These are phyloP conservation scores for Cryptocephalus primarius DNA, from an alignment of 2,888 invertebrate species.

Conservation along the genomic window DNA sequence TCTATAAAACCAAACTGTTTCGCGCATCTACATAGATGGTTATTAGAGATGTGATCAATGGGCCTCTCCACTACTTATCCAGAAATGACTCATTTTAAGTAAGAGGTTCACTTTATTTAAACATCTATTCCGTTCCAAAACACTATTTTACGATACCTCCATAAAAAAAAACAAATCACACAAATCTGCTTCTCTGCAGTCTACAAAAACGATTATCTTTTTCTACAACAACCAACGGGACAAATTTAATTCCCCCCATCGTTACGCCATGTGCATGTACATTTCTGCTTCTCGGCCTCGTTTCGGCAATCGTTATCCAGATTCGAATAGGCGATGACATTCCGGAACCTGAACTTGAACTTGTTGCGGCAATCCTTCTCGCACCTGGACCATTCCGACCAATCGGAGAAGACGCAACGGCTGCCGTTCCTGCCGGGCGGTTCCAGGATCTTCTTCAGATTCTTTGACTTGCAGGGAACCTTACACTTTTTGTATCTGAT, in stretches of 20 bases:
- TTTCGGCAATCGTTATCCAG: constrained; percentile 27
- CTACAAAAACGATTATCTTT: neutral
- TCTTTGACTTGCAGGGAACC: constrained; percentile 15
- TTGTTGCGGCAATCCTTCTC: constrained; percentile 49
- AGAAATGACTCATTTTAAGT: too few species aligned
- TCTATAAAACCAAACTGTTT: too few species aligned
- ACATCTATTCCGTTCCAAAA: too few species aligned
- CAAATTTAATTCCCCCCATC: too few species aligned
- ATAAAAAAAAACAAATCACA: too few species aligned
- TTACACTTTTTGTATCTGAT: constrained; percentile 32
- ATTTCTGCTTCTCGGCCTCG: constrained; percentile 26
- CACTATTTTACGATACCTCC: too few species aligned
- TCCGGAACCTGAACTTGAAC: constrained; percentile 43
- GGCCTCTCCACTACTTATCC: too few species aligned
- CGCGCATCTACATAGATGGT: too few species aligned
- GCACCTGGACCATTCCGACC: constrained; percentile 52
- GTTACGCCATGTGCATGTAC: too few species aligned
- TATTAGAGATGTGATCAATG: too few species aligned
- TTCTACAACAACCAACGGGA: neutral
- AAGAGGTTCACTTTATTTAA: too few species aligned
- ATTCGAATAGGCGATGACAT: constrained; percentile 30
- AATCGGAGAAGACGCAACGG: constrained; percentile 36
- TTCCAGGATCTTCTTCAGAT: neutral
- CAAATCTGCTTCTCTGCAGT: too few species aligned
- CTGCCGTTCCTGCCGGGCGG: constrained; percentile 35